Base-by-base conservation (phyloP, 2,113 vertebrate genomes). In the Lucifuga dentata region DNA sequence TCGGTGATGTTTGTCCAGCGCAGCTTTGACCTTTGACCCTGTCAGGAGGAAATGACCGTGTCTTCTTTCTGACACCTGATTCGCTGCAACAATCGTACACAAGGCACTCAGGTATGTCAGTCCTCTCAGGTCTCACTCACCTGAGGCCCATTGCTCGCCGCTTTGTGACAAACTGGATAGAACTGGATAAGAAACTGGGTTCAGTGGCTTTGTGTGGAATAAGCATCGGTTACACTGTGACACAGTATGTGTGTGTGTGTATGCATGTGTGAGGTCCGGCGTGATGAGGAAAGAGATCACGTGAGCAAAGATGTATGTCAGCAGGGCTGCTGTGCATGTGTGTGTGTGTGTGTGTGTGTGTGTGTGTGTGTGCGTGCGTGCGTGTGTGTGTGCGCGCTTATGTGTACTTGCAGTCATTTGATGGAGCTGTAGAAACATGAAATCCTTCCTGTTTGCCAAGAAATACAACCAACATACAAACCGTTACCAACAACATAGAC, bases 101-200 rank as follows among this genome's bases (percentile, higher is more conserved):
- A 40, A 39, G 48, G 8, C 23, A 48, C 32, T 29, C 40, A 41
- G 76, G 56, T 56, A 80, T 68, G 58, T 71, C 51, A 1, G 3
- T 24, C 39, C 17, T 59, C 63, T 80, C 68, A 53, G 36, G 76
- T 74, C 64, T 64, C 73, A 20, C 61, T 79, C 71, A 73, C 73
- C 79, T 76, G 72, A 68, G 62, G 59, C 49, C 44, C 1, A 24
- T 43, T 8, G 55, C 20, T 21, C n/a, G 32, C 48, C 17, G 61
- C 70, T 74, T 23, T 63, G 52, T 41, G 59, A 60, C 59, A 36
- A 65, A 82, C 87, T 57, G 66, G 83, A 62, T 76, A 0, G 21
- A 62, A 72, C 65, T 63, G 53, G 78, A 67, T 70, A n/a, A 52
- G 33, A 73, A 67, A 69, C 20, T 49, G 38, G 72, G 49, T 73